Evolutionary conservation across 1,140 invertebrate genomes (phyloP).

Genomic region (Bombus consobrinus): DNA sequence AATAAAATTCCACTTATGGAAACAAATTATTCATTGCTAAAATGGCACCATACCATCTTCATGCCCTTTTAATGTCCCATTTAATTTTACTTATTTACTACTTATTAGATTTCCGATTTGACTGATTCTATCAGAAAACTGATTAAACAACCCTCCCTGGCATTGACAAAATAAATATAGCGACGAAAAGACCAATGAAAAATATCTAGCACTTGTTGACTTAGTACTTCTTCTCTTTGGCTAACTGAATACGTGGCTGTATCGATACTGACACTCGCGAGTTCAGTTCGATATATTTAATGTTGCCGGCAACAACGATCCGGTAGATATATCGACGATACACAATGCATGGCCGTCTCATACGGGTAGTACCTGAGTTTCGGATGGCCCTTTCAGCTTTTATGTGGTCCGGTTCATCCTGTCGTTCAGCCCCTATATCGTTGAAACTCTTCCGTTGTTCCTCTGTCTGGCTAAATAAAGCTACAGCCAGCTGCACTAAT

Average conservation of each 20-base stretch:
- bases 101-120: not conserved
- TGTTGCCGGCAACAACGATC: slow-evolving; percentile 26
- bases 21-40: too few species aligned
- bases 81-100: not conserved
- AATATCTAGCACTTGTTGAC: not conserved
- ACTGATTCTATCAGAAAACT: too few species aligned
- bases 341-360: slow-evolving; percentile 39
- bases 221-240: not conserved
- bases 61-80: not conserved
- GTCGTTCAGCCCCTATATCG: slow-evolving; percentile 6
- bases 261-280: slow-evolving; percentile 21
- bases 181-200: not conserved
- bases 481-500: not conserved
- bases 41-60: too few species aligned
- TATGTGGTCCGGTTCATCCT: slow-evolving; percentile 31
- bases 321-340: not conserved
- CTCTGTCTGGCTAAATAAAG: slow-evolving; percentile 45
- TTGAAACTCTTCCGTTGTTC: slow-evolving; percentile 10
- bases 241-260: not conserved
- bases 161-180: not conserved
- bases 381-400: slow-evolving; percentile 58
- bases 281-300: slow-evolving; percentile 47
- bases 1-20: too few species aligned
- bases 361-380: slow-evolving; percentile 54
- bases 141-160: not conserved